Conservation (phyloP, 2,113 vertebrate species). For the Pavo muticus region DNA sequence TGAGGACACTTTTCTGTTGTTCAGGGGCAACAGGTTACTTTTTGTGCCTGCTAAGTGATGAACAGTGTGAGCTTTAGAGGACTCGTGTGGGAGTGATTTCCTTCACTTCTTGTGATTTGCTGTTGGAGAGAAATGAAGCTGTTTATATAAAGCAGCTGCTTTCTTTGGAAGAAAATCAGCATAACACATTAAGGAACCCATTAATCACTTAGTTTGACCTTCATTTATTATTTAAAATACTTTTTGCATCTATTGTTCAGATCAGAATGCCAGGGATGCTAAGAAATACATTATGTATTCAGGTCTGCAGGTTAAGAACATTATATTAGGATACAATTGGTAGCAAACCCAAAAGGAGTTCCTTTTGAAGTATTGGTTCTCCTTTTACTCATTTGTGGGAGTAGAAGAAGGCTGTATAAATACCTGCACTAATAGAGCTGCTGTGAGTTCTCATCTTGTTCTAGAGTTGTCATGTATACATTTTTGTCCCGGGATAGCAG, state of each 20-base stretch:
- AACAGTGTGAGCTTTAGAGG: slow-evolving; percentile 8
- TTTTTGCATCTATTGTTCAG: neutral
- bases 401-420: neutral
- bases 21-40: slow-evolving; percentile 30
- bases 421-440: neutral
- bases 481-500: neutral
- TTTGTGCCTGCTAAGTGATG: neutral
- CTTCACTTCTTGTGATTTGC: slow-evolving; percentile 22
- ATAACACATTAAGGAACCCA: slow-evolving; percentile 8
- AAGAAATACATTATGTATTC: neutral
- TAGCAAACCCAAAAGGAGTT: neutral
- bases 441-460: neutral
- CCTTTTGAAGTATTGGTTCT: neutral
- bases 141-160: slow-evolving; percentile 59
- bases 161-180: slow-evolving; percentile 54
- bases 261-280: neutral
- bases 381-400: neutral
- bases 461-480: neutral
- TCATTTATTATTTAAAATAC: neutral
- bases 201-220: slow-evolving; percentile 43
- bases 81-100: slow-evolving; percentile 26
- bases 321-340: neutral
- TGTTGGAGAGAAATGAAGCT: slow-evolving; percentile 38
- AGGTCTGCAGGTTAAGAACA: neutral
- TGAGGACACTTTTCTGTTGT: neutral